Evolutionary conservation across 2,113 vertebrate genomes (phyloP).

Genomic region (cat (Felis catus)): DNA sequence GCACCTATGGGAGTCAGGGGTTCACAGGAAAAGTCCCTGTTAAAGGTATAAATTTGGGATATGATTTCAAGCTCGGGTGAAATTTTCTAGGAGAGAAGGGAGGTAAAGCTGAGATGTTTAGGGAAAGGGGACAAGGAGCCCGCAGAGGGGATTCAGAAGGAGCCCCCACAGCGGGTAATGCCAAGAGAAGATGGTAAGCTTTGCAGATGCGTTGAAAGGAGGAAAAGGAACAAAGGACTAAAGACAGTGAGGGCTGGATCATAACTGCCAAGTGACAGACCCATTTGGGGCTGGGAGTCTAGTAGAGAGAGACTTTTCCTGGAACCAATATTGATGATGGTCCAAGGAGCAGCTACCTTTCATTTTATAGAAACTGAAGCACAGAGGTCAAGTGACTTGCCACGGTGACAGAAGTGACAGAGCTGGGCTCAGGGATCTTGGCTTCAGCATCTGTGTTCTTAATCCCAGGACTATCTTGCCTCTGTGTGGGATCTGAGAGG

Average conservation of each 20-base stretch:
- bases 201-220: neutral
- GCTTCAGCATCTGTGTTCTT: neutral
- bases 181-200: neutral
- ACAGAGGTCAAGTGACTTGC: neutral
- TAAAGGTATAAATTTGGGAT: neutral
- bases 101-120: neutral
- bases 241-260: neutral
- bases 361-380: neutral
- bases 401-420: neutral
- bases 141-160: neutral
- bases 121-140: neutral
- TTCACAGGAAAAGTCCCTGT: neutral
- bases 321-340: neutral
- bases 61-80: neutral
- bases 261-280: too few species aligned
- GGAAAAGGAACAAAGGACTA: neutral
- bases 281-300: neutral
- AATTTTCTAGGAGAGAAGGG: neutral
- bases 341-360: neutral
- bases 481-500: neutral
- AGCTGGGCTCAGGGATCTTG: neutral
- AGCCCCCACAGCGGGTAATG: accelerated
- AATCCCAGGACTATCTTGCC: neutral
- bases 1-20: neutral
- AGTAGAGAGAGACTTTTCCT: neutral